Percentiles rank a stretch among this genome's conserved stretches.
Evolutionary conservation across 1,140 invertebrate genomes (phyloP).

Genomic region (Aleiodes sp.): DNA sequence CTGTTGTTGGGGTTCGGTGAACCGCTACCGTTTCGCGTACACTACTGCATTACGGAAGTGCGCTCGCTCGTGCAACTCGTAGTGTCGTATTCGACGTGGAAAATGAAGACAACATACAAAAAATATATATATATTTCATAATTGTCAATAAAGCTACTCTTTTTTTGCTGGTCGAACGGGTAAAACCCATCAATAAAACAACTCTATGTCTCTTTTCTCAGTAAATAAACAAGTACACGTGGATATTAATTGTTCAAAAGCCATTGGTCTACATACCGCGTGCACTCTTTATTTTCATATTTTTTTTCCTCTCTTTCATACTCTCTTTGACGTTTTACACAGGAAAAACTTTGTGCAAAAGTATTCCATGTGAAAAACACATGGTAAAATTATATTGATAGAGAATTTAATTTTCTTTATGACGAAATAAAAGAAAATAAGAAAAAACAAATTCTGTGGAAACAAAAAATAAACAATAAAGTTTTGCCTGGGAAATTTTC

Average conservation of each 20-base stretch:
- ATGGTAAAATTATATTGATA: too few species aligned
- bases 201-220: not conserved
- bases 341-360: too few species aligned
- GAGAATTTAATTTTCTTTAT: too few species aligned
- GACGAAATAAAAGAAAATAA: too few species aligned
- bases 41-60: constrained; percentile 4
- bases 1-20: constrained; percentile 1
- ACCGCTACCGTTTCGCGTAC: constrained; percentile 2
- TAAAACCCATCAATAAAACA: not conserved
- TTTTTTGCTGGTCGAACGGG: not conserved
- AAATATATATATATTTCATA: not conserved
- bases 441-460: too few species aligned
- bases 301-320: not conserved
- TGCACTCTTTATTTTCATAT: not conserved
- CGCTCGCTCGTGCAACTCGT: constrained; percentile 2
- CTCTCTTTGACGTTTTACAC: too few species aligned
- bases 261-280: not conserved
- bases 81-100: not conserved
- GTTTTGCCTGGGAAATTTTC: too few species aligned
- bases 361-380: too few species aligned
- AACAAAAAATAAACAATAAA: too few species aligned
- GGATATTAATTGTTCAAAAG: not conserved
- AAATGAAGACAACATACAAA: not conserved
- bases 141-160: not conserved
- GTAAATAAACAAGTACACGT: not conserved